Evolutionary conservation across 2,888 invertebrate genomes (phyloP).

Genomic region (Phasia obesa): DNA sequence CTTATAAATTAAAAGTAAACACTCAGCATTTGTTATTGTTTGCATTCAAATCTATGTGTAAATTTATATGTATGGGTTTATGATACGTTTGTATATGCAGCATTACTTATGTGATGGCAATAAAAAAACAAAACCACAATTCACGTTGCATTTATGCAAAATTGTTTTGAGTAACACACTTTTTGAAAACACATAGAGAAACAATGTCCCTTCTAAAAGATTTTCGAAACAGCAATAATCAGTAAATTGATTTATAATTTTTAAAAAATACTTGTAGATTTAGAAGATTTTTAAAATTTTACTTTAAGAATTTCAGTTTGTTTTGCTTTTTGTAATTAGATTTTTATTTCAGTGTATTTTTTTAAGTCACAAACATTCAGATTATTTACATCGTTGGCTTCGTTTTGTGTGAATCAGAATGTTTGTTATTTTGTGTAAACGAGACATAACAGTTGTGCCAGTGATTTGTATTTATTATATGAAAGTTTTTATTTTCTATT

Average conservation of each 20-base stretch:
- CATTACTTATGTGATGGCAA: not conserved
- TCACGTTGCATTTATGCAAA: slow-evolving; percentile 31
- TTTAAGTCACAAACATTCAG: not conserved
- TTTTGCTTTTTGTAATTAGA: not conserved
- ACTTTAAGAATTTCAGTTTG: too few relatives aligned
- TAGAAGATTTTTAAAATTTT: too few relatives aligned
- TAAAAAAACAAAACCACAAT: not conserved
- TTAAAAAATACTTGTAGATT: too few relatives aligned
- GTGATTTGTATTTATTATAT: slow-evolving; percentile 50
- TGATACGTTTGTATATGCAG: not conserved
- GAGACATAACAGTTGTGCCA: slow-evolving; percentile 56
- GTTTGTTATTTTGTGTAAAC: slow-evolving; percentile 54
- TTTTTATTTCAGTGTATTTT: slow-evolving; percentile 25
- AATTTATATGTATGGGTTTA: not conserved
- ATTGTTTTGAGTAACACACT: slow-evolving; percentile 7
- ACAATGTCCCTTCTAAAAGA: not conserved
- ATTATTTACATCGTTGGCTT: slow-evolving; percentile 38
- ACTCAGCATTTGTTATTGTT: not conserved
- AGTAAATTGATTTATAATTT: too few relatives aligned
- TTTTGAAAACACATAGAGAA: not conserved
- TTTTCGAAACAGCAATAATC: not conserved
- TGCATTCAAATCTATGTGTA: not conserved
- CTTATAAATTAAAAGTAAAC: slow-evolving; percentile 49
- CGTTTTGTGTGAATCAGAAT: slow-evolving; percentile 45
- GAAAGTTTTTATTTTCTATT: slow-evolving; percentile 10